Conservation (phyloP, 2,113 vertebrate genomes). For the Chascanopsetta lugubris region DNA sequence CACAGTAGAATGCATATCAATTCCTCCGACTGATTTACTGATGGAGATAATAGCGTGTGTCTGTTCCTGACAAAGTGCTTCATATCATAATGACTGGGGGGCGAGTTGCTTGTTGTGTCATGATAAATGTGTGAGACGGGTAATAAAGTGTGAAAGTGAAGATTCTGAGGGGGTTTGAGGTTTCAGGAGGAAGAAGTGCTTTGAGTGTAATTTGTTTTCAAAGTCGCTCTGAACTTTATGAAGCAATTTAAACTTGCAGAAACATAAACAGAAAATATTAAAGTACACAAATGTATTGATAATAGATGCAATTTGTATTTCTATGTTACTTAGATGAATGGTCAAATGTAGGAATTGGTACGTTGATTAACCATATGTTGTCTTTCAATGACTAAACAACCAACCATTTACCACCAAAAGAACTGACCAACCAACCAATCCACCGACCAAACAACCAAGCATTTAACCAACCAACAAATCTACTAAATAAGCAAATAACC, state of each 20-base stretch:
- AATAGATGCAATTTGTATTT: no score
- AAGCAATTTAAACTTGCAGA: not conserved
- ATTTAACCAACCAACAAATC: no score
- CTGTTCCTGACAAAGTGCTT: conserved; percentile 28
- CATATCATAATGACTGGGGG: conserved; percentile 10
- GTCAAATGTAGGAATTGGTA: no score
- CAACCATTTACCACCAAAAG: no score
- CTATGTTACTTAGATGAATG: no score
- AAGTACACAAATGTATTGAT: no score
- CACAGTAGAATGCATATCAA: conserved; percentile 53
- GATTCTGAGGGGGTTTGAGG: not conserved
- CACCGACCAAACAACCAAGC: no score
- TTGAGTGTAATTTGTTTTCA: not conserved
- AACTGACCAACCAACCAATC: no score
- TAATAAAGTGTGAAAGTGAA: not conserved
- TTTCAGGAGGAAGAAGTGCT: not conserved
- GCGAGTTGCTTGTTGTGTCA: conserved; percentile 4
- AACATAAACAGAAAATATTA: conserved; percentile 13
- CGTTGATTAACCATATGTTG: no score
- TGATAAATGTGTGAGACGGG: not conserved
- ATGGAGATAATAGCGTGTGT: conserved; percentile 49
- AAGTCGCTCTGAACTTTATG: not conserved
- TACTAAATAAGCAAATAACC: no score
- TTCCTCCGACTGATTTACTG: conserved; percentile 40
- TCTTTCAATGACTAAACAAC: no score